Conservation (phyloP, 2,797 vertebrate genomes). For the Megaceryle alcyon region DNA sequence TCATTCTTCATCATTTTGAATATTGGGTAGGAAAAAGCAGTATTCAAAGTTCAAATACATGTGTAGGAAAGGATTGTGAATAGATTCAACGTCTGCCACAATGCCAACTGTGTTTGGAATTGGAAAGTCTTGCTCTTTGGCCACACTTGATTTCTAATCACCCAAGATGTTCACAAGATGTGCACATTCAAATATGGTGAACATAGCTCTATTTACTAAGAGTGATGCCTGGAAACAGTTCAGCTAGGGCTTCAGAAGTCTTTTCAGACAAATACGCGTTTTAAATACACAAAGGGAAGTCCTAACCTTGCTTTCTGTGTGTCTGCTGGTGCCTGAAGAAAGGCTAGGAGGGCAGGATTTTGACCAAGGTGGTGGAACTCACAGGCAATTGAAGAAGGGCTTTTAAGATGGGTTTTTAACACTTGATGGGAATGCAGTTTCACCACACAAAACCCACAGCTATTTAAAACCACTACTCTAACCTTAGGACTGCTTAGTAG, state of each 20-base stretch:
- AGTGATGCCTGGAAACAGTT: neutral
- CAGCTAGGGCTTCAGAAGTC: neutral
- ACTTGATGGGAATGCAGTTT: neutral
- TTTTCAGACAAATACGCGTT: neutral
- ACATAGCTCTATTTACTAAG: neutral
- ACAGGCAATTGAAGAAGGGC: neutral
- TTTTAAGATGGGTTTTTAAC: neutral
- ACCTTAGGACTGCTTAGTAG: neutral
- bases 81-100: neutral
- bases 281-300: neutral
- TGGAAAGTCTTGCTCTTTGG: neutral
- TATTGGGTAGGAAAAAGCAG: neutral
- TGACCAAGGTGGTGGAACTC: neutral
- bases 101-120: neutral
- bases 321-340: neutral
- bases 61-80: neutral
- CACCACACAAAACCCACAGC: neutral
- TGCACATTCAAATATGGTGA: neutral
- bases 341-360: neutral
- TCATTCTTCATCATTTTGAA: neutral
- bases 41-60: neutral
- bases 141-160: neutral
- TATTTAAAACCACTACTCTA: neutral
- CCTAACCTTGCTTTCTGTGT: neutral
- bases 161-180: neutral